Evolutionary conservation across 2,888 invertebrate genomes (phyloP).

Genomic region (Rotaria magnacalcarata): DNA sequence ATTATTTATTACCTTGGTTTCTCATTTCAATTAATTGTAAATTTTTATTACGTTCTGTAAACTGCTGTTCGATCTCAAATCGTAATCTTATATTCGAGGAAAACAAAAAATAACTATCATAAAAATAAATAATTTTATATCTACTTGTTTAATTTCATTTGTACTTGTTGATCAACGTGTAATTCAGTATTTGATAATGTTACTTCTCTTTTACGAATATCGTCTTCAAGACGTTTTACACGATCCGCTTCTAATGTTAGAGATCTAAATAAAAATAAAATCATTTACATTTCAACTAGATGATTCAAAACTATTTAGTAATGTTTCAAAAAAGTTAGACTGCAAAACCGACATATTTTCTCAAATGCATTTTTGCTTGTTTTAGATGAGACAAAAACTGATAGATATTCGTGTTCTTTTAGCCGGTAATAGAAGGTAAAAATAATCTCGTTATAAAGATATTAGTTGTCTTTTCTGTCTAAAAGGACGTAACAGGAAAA

Average conservation of each 20-base stretch:
- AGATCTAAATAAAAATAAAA: background rate
- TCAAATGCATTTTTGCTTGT: too few relatives aligned
- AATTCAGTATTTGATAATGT: background rate
- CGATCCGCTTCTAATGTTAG: slow-evolving; percentile 8
- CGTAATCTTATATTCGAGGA: background rate
- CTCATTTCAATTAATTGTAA: slow-evolving; percentile 23
- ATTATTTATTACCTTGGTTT: background rate
- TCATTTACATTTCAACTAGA: background rate
- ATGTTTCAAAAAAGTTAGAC: too few relatives aligned
- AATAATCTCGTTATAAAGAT: too few relatives aligned
- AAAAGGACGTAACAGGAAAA: too few relatives aligned
- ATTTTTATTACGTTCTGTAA: slow-evolving; percentile 19
- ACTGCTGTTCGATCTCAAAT: slow-evolving; percentile 15
- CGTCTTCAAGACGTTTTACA: slow-evolving; percentile 16
- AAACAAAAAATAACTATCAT: too few relatives aligned
- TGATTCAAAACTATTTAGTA: too few relatives aligned
- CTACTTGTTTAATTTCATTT: slow-evolving; percentile 21
- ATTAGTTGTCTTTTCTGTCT: too few relatives aligned
- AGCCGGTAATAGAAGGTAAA: too few relatives aligned
- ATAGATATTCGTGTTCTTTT: too few relatives aligned
- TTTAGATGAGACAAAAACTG: too few relatives aligned
- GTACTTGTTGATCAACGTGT: slow-evolving; percentile 28
- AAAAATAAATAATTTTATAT: background rate
- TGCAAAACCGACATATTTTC: too few relatives aligned
- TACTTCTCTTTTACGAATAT: slow-evolving; percentile 33